A percentile compares a stretch with the other conserved stretches of the same genome.
Evolutionary conservation across 1,140 invertebrate species (phyloP).

Genomic region (Belonocnema kinseyi): DNA sequence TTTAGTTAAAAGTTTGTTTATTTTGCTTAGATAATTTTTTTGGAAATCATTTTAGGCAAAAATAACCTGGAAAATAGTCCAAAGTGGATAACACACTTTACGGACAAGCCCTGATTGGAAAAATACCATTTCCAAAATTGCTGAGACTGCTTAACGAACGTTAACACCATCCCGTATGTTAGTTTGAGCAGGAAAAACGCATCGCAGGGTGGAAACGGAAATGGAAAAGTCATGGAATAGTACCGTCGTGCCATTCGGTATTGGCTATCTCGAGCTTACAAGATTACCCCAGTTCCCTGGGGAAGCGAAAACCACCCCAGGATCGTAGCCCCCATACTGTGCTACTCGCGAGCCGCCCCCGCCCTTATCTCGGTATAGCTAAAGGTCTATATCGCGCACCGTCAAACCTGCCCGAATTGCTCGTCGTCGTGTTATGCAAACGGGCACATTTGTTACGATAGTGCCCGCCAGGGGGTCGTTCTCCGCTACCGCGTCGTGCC

Average conservation of each 20-base stretch:
- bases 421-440: conserved; percentile 76
- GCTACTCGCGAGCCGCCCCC: conserved; percentile 45
- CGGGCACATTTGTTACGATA: conserved; percentile 75
- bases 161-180: conserved; percentile 57
- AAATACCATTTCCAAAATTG: conserved; percentile 24
- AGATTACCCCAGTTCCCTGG: conserved; percentile 65
- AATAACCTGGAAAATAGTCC: background rate
- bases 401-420: conserved; percentile 76
- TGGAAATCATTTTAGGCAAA: background rate
- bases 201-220: conserved; percentile 47
- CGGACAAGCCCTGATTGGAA: background rate
- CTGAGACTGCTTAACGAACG: conserved; percentile 54
- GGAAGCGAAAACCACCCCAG: conserved; percentile 48
- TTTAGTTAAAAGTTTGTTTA: too few relatives aligned
- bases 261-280: conserved; percentile 64
- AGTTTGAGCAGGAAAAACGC: conserved; percentile 48
- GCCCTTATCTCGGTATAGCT: conserved; percentile 54
- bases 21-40: too few relatives aligned
- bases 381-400: conserved; percentile 75
- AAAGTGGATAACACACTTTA: too few relatives aligned
- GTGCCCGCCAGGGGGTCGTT: conserved; percentile 70
- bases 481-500: conserved; percentile 60
- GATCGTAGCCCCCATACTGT: conserved; percentile 40
- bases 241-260: conserved; percentile 58
- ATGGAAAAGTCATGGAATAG: conserved; percentile 53